Conservation (phyloP, 2,888 invertebrate genomes). For the Molanna angustata region DNA sequence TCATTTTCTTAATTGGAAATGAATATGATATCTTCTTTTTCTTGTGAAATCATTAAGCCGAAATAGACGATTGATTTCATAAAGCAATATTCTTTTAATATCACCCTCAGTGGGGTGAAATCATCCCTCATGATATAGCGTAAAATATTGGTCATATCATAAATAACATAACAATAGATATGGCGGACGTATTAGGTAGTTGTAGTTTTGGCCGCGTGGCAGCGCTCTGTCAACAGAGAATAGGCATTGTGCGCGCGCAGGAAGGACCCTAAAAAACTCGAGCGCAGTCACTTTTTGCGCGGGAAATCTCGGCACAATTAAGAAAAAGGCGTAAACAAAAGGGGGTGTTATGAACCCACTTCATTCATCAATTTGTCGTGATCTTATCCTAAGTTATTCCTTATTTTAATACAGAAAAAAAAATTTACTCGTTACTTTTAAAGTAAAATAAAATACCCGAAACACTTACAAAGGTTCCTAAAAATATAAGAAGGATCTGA, state of each 20-base stretch:
- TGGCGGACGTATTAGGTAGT: slow-evolving; percentile 27
- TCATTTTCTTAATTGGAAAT: no score
- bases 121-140: slow-evolving; percentile 26
- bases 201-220: slow-evolving; percentile 24
- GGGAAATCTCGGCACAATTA: slow-evolving; percentile 33
- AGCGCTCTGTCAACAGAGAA: slow-evolving; percentile 33
- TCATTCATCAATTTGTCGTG: no score
- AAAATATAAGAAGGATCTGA: no score
- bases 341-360: no score
- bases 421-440: no score
- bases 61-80: no score
- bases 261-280: slow-evolving; percentile 15
- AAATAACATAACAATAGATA: slow-evolving; percentile 31
- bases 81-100: slow-evolving; percentile 10
- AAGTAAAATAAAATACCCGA: no score
- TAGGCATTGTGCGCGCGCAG: slow-evolving; percentile 29
- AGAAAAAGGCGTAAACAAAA: slow-evolving; percentile 34
- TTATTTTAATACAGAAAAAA: no score
- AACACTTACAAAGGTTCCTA: no score
- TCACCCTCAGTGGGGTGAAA: slow-evolving; percentile 13
- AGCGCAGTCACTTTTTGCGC: slow-evolving; percentile 21
- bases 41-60: no score
- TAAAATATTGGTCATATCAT: slow-evolving; percentile 33
- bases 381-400: no score
- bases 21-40: no score